phyloP scores from a whole-genome alignment of 2,797 vertebrate genomes.

The Mormyrops boulengeri region DNA sequence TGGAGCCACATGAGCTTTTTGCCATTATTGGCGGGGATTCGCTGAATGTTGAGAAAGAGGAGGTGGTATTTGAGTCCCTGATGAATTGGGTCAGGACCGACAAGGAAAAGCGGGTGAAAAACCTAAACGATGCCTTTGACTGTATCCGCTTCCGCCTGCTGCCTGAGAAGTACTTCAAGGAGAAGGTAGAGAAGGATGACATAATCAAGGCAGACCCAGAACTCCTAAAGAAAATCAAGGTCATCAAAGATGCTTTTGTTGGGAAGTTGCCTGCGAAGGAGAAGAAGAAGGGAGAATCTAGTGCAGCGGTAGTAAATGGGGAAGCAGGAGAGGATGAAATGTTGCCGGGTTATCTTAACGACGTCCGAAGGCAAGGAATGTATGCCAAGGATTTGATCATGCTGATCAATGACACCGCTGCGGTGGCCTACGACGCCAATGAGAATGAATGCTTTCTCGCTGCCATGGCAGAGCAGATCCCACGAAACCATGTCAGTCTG shows the following conservation, averaged over 20 bases:
- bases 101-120: slow-evolving; percentile 80
- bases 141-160: slow-evolving; percentile 90
- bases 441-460: slow-evolving; percentile 92
- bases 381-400: slow-evolving; percentile 82
- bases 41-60: slow-evolving; percentile 89
- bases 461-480: slow-evolving; percentile 84
- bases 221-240: slow-evolving; percentile 80
- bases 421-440: slow-evolving; percentile 83
- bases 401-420: slow-evolving; percentile 85
- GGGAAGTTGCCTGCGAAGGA: slow-evolving; percentile 81
- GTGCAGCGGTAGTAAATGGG: slow-evolving; percentile 52
- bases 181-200: slow-evolving; percentile 91
- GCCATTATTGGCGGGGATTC: slow-evolving; percentile 83
- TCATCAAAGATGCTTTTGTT: slow-evolving; percentile 83
- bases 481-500: slow-evolving; percentile 89
- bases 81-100: slow-evolving; percentile 89
- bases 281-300: slow-evolving; percentile 58
- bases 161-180: slow-evolving; percentile 90
- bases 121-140: slow-evolving; percentile 81
- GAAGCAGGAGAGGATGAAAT: slow-evolving; percentile 70
- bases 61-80: slow-evolving; percentile 81
- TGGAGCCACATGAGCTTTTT: slow-evolving; percentile 80
- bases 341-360: slow-evolving; percentile 83
- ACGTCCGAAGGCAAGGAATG: slow-evolving; percentile 84
- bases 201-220: slow-evolving; percentile 81